Conservation (phyloP, 2,113 vertebrate species). For the Opisthocomus hoazin region DNA sequence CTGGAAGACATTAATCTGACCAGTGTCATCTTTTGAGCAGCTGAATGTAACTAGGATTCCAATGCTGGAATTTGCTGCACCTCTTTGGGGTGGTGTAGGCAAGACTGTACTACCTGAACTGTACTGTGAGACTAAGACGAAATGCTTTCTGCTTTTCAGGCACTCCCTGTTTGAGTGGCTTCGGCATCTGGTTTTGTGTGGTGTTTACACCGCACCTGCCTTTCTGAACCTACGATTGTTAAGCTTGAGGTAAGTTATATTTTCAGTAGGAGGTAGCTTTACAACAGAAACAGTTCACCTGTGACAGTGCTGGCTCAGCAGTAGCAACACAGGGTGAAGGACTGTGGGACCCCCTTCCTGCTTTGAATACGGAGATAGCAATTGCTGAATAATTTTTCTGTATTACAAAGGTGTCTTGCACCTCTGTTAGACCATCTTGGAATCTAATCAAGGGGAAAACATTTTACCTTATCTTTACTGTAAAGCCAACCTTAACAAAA, state of each 20-base stretch:
- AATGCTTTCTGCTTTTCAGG: conserved; percentile 24
- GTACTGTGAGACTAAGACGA: neutral
- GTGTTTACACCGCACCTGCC: neutral
- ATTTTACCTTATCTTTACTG: conserved; percentile 8
- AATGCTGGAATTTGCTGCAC: neutral
- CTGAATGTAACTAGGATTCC: neutral
- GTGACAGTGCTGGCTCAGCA: neutral
- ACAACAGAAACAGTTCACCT: neutral
- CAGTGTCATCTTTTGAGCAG: neutral
- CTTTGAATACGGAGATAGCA: neutral
- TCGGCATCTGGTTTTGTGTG: neutral
- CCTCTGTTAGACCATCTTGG: neutral
- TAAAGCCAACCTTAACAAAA: neutral
- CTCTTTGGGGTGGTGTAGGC: neutral
- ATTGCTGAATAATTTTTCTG: neutral
- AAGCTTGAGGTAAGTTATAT: neutral
- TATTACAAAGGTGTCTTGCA: neutral
- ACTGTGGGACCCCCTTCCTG: neutral
- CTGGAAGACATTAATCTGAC: neutral
- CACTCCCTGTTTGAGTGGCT: neutral
- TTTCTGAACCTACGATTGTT: neutral
- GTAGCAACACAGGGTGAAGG: neutral
- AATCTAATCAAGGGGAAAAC: neutral
- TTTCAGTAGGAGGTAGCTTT: neutral
- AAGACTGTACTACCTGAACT: neutral